Conservation (phyloP, 2,113 vertebrate genomes). For the Patagioenas fasciata region DNA sequence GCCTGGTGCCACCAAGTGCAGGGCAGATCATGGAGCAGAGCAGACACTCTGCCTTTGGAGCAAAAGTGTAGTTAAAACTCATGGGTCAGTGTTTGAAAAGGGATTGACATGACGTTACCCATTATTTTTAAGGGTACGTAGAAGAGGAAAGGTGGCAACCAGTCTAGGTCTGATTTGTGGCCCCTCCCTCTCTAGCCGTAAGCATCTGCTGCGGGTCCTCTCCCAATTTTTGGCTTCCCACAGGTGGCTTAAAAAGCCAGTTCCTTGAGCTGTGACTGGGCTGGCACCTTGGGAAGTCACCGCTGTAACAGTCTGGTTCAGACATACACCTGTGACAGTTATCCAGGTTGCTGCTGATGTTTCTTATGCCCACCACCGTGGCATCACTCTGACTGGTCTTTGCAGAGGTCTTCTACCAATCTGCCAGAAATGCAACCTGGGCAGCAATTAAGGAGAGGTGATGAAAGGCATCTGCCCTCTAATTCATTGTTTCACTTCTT, state of each 20-base stretch:
- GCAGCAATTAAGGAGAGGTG: not conserved
- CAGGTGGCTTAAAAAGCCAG: not conserved
- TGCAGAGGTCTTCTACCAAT: not conserved
- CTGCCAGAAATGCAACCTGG: not conserved
- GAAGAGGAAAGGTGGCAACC: not conserved
- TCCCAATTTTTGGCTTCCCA: not conserved
- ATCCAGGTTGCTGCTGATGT: not conserved
- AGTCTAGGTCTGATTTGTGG: not conserved
- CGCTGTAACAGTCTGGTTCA: not conserved
- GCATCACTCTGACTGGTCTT: not conserved
- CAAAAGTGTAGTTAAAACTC: not conserved
- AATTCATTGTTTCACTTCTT: not conserved
- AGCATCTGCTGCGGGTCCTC: not conserved
- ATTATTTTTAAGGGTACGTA: not conserved
- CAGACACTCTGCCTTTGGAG: not conserved
- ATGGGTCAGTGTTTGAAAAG: not conserved
- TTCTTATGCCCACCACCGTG: not conserved
- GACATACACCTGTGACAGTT: not conserved
- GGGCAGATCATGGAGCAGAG: not conserved
- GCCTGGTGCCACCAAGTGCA: not conserved
- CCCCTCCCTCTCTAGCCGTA: not conserved
- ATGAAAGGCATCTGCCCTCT: not conserved
- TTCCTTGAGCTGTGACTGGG: not conserved
- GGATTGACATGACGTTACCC: rapidly evolving
- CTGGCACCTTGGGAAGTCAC: not conserved